phyloP scores from a whole-genome alignment of 2,113 vertebrate species.

The Phrynosoma platyrhinos region DNA sequence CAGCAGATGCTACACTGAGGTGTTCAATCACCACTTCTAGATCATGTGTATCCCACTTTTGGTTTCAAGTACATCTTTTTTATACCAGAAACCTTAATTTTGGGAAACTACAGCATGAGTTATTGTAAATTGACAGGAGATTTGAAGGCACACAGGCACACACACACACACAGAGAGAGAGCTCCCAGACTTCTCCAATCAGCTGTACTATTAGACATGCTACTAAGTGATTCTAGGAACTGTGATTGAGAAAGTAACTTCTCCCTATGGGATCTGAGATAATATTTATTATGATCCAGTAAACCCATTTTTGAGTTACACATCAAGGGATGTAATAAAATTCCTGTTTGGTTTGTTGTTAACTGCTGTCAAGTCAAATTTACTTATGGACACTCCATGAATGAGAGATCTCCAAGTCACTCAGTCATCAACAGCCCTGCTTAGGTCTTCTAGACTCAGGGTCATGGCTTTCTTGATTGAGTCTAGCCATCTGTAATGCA shows the following conservation, averaged over 20 bases:
- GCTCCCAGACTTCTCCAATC: neutral
- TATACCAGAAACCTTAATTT: neutral
- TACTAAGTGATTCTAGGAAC: too few species aligned
- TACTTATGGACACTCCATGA: too few species aligned
- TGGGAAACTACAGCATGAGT: neutral
- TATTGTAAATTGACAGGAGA: too few species aligned
- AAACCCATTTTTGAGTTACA: neutral
- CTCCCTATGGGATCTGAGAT: neutral
- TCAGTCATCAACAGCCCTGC: too few species aligned
- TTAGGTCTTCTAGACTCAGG: too few species aligned
- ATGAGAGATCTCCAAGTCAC: too few species aligned
- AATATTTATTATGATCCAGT: neutral
- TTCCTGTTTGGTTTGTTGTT: neutral
- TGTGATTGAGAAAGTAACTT: too few species aligned
- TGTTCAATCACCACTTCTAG: neutral
- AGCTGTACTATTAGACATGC: too few species aligned
- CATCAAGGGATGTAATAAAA: neutral
- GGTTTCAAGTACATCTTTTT: neutral
- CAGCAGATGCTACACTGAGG: neutral
- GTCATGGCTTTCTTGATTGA: too few species aligned
- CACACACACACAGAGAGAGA: neutral
- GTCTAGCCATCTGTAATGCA: too few species aligned
- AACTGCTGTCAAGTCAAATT: too few species aligned
- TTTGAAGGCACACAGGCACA: too few species aligned
- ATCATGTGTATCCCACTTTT: neutral